Conservation (phyloP, 2,888 invertebrate genomes). For the Allophyes oxyacanthae region DNA sequence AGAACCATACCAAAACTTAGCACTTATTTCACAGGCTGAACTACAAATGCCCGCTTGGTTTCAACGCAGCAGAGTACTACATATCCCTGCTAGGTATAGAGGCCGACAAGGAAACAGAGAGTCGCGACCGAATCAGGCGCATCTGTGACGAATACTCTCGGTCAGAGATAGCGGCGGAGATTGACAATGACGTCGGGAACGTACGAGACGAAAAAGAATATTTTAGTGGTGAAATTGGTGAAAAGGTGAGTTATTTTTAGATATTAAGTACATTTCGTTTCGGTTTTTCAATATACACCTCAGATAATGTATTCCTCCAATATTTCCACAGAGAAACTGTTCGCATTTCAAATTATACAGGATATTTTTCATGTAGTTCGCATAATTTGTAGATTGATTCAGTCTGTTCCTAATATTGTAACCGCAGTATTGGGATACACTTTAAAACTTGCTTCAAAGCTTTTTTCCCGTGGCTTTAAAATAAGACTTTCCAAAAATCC, state of each 20-base stretch:
- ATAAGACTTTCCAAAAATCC: no score
- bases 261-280: neutral
- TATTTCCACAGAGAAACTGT: no score
- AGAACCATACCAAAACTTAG: neutral
- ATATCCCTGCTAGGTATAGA: conserved; percentile 90
- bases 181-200: conserved; percentile 76
- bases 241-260: conserved; percentile 67
- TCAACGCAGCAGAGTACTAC: conserved; percentile 96
- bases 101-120: conserved; percentile 78
- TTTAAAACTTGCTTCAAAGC: no score
- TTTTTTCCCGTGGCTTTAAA: no score
- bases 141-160: conserved; percentile 89
- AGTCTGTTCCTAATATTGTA: no score
- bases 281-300: no score
- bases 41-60: conserved; percentile 92
- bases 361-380: no score
- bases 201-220: conserved; percentile 82
- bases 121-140: conserved; percentile 79
- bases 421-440: no score
- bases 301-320: no score
- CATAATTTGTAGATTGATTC: no score
- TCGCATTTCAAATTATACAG: no score
- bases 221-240: conserved; percentile 76
- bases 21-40: conserved; percentile 84
- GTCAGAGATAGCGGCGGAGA: conserved; percentile 79